Percentiles rank a stretch among this genome's conserved stretches.
These are phyloP conservation scores for Platalea minor DNA, from an alignment of 2,797 vertebrate species.

Conservation along the genomic window DNA sequence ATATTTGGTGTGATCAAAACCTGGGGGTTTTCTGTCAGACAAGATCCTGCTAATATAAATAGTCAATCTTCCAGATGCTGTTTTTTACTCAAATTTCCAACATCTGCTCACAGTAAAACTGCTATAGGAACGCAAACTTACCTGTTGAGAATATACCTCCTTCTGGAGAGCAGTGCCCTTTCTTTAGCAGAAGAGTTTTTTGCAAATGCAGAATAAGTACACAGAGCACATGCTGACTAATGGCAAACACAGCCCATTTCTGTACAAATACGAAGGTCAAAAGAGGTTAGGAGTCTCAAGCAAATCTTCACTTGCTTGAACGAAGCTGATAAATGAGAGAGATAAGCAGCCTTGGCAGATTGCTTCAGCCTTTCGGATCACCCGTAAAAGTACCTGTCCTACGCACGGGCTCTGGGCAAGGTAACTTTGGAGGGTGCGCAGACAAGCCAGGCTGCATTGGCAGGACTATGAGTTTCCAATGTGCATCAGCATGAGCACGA, in stretches of 20 bases:
- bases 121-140: not conserved
- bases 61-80: not conserved
- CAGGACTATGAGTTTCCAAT: not conserved
- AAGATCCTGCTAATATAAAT: not conserved
- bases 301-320: not conserved
- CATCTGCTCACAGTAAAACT: not conserved
- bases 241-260: not conserved
- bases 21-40: not conserved
- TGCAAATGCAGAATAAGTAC: not conserved
- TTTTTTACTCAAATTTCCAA: not conserved
- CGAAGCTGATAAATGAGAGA: not conserved
- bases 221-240: not conserved
- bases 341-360: not conserved
- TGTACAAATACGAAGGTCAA: not conserved
- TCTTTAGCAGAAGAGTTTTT: not conserved
- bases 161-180: not conserved
- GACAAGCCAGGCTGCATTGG: accelerated
- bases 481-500: accelerated
- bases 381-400: not conserved
- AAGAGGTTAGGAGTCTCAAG: not conserved
- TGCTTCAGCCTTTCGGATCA: not conserved
- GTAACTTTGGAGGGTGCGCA: not conserved
- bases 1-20: not conserved
- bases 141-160: not conserved
- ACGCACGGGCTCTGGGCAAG: accelerated